Percentiles rank a stretch among this genome's conserved stretches.
phyloP scores from a whole-genome alignment of 2,888 invertebrate genomes.

The Temnothorax ravouxi region DNA sequence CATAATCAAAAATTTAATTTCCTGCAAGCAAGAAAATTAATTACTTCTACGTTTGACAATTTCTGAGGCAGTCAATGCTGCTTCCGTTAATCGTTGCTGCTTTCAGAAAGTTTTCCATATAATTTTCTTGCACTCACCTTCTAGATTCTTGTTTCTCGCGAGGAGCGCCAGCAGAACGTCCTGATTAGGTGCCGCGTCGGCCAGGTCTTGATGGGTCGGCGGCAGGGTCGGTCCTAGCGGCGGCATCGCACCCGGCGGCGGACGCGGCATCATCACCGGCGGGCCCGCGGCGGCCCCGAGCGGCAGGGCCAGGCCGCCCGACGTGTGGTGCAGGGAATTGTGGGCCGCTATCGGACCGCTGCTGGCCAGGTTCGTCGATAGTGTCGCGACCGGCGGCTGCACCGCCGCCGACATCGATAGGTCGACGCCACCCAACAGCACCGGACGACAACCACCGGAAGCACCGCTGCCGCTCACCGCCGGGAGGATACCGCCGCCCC shows the following conservation, averaged over 20 bases:
- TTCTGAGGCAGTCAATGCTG: not conserved
- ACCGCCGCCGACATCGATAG: constrained; percentile 86
- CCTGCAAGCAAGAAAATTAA: not conserved
- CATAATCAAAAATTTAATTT: not conserved
- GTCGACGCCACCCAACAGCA: constrained; percentile 85
- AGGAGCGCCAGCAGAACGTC: constrained; percentile 94
- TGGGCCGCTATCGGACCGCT: constrained; percentile 77
- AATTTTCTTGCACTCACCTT: constrained; percentile 90
- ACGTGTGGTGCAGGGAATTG: constrained; percentile 73
- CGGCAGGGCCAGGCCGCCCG: constrained; percentile 73
- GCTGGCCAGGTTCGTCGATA: constrained; percentile 70
- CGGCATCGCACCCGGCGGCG: constrained; percentile 80
- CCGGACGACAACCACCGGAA: constrained; percentile 82
- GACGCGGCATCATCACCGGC: constrained; percentile 80
- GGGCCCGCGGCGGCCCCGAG: constrained; percentile 70
- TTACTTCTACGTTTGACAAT: not conserved
- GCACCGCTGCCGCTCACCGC: constrained; percentile 82
- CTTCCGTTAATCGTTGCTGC: no score
- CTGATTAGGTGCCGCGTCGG: constrained; percentile 90
- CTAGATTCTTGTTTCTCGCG: constrained; percentile 95
- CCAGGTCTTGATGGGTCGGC: constrained; percentile 77
- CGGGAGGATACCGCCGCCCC: constrained; percentile 86
- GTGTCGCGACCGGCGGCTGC: constrained; percentile 79
- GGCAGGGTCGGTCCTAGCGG: constrained; percentile 84
- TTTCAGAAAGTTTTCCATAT: not conserved